Conservation (phyloP, 2,113 vertebrate genomes). For the Rhinolophus sinicus region DNA sequence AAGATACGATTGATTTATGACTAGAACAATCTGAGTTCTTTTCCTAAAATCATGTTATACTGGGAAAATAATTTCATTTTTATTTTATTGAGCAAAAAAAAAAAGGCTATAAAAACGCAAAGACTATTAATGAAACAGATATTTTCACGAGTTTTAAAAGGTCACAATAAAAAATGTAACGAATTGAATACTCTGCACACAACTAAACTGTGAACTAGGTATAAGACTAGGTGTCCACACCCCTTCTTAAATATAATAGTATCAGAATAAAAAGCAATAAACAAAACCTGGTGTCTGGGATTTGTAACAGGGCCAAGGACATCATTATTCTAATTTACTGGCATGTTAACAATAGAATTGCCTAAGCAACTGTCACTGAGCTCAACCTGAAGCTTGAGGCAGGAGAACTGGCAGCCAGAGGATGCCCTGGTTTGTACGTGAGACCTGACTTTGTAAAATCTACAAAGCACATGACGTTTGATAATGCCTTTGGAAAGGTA, state of each 20-base stretch:
- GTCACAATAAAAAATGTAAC: neutral
- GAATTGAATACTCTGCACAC: neutral
- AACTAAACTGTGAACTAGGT: neutral
- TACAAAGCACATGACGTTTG: neutral
- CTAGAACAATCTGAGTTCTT: neutral
- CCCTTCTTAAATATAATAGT: neutral
- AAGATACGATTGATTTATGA: neutral
- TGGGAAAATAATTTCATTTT: neutral
- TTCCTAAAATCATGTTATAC: neutral
- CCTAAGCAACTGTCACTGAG: neutral
- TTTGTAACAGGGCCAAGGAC: neutral
- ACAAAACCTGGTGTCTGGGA: neutral
- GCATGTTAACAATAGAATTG: neutral
- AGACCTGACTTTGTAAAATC: neutral
- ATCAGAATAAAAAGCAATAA: neutral
- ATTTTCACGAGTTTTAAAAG: neutral
- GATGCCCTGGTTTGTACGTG: neutral
- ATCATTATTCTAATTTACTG: neutral
- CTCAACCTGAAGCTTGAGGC: neutral
- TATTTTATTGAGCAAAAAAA: constrained; percentile 22
- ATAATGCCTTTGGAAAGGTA: neutral
- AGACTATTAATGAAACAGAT: neutral
- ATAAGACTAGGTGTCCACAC: neutral
- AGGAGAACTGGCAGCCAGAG: no score
- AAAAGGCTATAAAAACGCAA: neutral